phyloP scores from a whole-genome alignment of 2,113 vertebrate genomes.

The Tychaedon coryphoeus region DNA sequence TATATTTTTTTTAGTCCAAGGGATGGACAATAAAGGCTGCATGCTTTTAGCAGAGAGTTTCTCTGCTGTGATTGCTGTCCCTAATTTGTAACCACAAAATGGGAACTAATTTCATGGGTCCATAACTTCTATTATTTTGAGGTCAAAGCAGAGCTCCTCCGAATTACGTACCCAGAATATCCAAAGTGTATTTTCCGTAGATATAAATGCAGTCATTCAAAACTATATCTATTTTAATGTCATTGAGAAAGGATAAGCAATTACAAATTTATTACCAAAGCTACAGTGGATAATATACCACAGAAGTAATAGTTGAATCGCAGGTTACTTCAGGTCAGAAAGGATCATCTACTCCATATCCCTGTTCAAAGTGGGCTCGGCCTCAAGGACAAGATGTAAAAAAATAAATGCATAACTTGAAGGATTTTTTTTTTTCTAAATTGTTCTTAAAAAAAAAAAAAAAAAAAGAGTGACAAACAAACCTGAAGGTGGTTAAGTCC shows the following conservation, averaged over 20 bases:
- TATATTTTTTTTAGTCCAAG: background rate
- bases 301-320: background rate
- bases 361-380: background rate
- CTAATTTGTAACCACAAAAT: background rate
- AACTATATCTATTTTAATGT: background rate
- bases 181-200: background rate
- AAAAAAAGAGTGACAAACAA: background rate
- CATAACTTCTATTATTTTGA: slow-evolving; percentile 19
- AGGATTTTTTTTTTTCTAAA: background rate
- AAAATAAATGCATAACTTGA: slow-evolving; percentile 11
- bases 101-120: slow-evolving; percentile 10
- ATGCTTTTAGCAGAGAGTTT: background rate
- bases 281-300: background rate
- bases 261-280: slow-evolving; percentile 34
- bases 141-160: background rate
- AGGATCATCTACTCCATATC: background rate
- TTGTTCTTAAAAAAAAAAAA: background rate
- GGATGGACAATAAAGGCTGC: background rate
- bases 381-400: background rate
- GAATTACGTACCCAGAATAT: background rate
- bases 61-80: background rate
- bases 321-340: background rate
- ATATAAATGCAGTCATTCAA: background rate
- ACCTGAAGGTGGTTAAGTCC: background rate
- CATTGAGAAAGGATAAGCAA: background rate